Evolutionary conservation across 2,797 vertebrate genomes (phyloP), one percentile per base, ranked within the genome.

Genomic region (Eptatretus atami): DNA sequence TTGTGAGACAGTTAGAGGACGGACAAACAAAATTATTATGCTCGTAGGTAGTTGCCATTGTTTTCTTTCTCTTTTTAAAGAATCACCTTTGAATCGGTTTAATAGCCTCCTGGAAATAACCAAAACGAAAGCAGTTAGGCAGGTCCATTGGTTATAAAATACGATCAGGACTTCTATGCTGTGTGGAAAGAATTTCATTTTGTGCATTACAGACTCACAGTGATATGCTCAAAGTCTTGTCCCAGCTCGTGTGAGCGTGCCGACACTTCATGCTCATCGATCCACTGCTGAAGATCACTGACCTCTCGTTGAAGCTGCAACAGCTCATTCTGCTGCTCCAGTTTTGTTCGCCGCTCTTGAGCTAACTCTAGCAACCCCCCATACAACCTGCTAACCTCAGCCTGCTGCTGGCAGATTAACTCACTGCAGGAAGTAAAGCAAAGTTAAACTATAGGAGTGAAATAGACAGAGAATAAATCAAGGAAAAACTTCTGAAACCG

Each of bases 291-390:
- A 66, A 95, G 76, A 69, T 90, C 87, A 1, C 85, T 84, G 76
- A 92, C 86, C 75, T 93, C 85, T 1, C 83, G 76, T 75, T 80
- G 84, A 55, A 95, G 81, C 77, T 92, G 86, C 73, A 78, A 86
- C 25, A 93, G 81, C 87, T 86, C 92, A 70, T 92, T 92, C 70
- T 92, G 86, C 74, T 95, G 86, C 73, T 95, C 88, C 72, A 95
- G 72, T 3, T 77, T 72, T 64, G 76, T 81, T 73, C 87, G 82
- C 65, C 80, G 75, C 63, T 93, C 84, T 69, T 93, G 85, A 52
- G 81, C 81, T 75, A 95, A 78, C 69, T 92, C 88, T 78, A 90
- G 94, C 76, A 95, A 82, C 1, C 83, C 84, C 72, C 88, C 86
- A 54, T 95, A 95, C 25, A 93, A 76, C 10, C 86, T 83, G 77